Evolutionary conservation across 2,113 vertebrate genomes (phyloP).

Genomic region (Heptranchias perlo): DNA sequence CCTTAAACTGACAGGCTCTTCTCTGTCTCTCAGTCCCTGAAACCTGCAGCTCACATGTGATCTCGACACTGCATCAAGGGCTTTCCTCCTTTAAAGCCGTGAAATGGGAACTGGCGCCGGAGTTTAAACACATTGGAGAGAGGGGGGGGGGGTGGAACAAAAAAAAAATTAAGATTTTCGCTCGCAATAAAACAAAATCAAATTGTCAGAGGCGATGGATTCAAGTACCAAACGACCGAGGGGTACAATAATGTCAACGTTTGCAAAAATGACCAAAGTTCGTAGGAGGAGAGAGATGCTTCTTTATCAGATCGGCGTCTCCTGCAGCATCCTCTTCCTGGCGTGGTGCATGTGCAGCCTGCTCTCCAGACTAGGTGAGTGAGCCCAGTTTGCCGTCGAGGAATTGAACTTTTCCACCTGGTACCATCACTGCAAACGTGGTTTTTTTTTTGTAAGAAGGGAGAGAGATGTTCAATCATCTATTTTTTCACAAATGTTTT

Average conservation of each 20-base stretch:
- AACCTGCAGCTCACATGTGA: constrained; percentile 22
- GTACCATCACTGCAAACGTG: background rate
- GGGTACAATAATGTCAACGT: constrained; percentile 24
- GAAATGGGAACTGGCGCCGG: constrained; percentile 28
- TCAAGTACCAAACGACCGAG: background rate
- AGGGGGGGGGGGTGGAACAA: background rate
- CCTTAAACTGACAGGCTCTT: constrained; percentile 11
- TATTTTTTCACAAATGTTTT: too few species aligned
- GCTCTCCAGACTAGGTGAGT: constrained; percentile 78
- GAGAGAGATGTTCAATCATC: too few species aligned
- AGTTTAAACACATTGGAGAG: background rate
- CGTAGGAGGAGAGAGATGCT: constrained; percentile 86
- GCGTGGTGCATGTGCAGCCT: constrained; percentile 76
- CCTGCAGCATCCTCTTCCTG: constrained; percentile 82
- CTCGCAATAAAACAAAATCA: background rate
- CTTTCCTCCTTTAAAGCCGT: background rate
- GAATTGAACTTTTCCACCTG: constrained; percentile 1
- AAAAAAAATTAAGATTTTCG: background rate
- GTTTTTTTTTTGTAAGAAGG: background rate
- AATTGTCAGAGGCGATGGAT: constrained; percentile 18
- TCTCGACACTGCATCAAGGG: constrained; percentile 30
- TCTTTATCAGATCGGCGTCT: constrained; percentile 77
- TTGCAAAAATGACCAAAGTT: constrained; percentile 77
- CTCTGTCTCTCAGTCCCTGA: constrained; percentile 1
- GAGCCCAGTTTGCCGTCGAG: background rate